These are phyloP conservation scores for Acrocera orbiculus DNA, from an alignment of 2,888 invertebrate genomes.

Conservation along the genomic window DNA sequence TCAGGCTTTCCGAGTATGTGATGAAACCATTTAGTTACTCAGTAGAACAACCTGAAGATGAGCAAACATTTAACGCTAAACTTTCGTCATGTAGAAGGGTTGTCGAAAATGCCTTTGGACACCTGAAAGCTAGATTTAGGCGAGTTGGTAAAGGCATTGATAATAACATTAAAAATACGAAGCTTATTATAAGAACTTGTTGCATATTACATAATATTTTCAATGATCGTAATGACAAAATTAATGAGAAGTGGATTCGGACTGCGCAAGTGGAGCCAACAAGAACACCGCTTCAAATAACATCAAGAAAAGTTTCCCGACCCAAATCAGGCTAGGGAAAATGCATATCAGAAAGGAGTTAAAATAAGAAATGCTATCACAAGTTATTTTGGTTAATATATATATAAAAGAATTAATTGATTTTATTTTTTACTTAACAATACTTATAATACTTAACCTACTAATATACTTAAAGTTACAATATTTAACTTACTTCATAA, in stretches of 20 bases:
- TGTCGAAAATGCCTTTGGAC: slow-evolving; percentile 5
- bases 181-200: slow-evolving; percentile 5
- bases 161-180: slow-evolving; percentile 2
- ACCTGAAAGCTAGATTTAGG: slow-evolving; percentile 11
- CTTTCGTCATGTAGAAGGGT: slow-evolving; percentile 8
- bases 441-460: no score
- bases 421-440: no score
- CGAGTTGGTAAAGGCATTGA: slow-evolving; percentile 9
- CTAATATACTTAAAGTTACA: no score
- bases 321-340: no score
- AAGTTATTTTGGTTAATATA: no score
- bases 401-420: no score
- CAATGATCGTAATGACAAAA: background rate
- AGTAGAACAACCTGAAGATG: slow-evolving; percentile 4
- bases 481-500: no score
- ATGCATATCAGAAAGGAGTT: no score
- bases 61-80: slow-evolving; percentile 8
- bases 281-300: no score
- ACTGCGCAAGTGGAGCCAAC: no score
- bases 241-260: background rate
- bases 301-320: no score
- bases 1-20: slow-evolving; percentile 4
- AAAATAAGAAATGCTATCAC: no score
- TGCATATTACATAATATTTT: slow-evolving; percentile 7
- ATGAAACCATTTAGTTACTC: slow-evolving; percentile 11